These are phyloP conservation scores for Embiotoca jacksoni DNA, from an alignment of 2,113 vertebrate species.

Conservation along the genomic window DNA sequence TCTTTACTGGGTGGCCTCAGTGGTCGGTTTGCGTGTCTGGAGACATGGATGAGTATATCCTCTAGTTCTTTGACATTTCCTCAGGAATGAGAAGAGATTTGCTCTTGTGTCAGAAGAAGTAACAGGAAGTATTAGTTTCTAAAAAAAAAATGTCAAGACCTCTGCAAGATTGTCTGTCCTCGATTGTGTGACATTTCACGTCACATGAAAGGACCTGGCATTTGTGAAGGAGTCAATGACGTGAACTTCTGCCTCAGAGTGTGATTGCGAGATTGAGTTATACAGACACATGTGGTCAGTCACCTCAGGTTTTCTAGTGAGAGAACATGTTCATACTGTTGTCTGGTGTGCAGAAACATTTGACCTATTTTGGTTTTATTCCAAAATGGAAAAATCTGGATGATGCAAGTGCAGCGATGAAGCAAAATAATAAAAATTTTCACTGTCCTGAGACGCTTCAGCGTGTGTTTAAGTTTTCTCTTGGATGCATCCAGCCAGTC, in stretches of 20 bases:
- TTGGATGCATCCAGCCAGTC: constrained; percentile 35
- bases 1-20: background rate
- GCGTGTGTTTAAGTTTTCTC: constrained; percentile 21
- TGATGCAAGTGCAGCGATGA: background rate
- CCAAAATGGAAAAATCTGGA: background rate
- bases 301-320: background rate
- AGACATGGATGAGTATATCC: background rate
- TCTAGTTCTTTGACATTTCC: constrained; percentile 49
- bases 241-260: constrained; percentile 16
- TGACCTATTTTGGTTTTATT: background rate
- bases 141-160: constrained; percentile 28
- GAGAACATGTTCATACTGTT: background rate
- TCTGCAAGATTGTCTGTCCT: constrained; percentile 29
- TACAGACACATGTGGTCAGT: background rate
- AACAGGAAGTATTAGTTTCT: constrained; percentile 21
- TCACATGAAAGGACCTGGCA: background rate
- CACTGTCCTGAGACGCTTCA: constrained; percentile 3
- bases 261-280: background rate
- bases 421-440: background rate
- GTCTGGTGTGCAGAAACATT: no score
- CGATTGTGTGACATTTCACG: constrained; percentile 45
- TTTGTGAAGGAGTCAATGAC: constrained; percentile 16
- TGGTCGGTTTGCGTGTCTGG: constrained; percentile 4
- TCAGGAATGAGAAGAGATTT: constrained; percentile 37
- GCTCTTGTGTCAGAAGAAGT: constrained; percentile 22